These are phyloP conservation scores for Manduca sexta DNA, from an alignment of 1,140 invertebrate species.

Conservation along the genomic window DNA sequence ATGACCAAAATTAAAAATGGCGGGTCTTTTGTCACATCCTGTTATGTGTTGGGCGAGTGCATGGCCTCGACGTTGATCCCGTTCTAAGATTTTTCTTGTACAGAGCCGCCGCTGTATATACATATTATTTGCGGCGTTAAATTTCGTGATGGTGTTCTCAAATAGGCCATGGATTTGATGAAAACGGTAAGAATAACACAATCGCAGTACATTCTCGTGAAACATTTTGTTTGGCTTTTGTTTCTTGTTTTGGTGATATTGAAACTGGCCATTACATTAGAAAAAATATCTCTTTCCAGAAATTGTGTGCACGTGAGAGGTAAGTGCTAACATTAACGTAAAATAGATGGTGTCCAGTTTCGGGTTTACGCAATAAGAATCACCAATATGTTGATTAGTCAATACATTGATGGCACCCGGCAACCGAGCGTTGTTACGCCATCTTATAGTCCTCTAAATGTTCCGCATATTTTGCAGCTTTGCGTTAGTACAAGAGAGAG, in stretches of 20 bases:
- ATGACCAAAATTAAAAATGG: constrained; percentile 53
- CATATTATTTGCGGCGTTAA: constrained; percentile 59
- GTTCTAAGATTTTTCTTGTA: constrained; percentile 60
- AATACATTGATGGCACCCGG: constrained; percentile 66
- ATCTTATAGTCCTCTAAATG: constrained; percentile 71
- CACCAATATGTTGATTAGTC: constrained; percentile 64
- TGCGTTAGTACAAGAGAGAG: constrained; percentile 40
- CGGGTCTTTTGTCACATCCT: constrained; percentile 70
- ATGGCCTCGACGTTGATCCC: constrained; percentile 66
- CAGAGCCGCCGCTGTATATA: constrained; percentile 53
- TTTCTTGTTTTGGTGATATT: constrained; percentile 74
- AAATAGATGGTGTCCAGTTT: constrained; percentile 47
- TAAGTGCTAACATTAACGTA: constrained; percentile 65
- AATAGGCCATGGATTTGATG: constrained; percentile 73
- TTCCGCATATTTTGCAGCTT: constrained; percentile 66
- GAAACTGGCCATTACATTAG: constrained; percentile 74
- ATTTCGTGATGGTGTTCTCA: constrained; percentile 71
- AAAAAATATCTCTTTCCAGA: constrained; percentile 74
- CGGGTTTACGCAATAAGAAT: constrained; percentile 43
- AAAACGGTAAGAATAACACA: constrained; percentile 68
- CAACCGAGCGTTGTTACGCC: constrained; percentile 72
- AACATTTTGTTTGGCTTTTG: constrained; percentile 70
- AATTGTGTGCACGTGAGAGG: constrained; percentile 70
- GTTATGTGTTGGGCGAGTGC: constrained; percentile 68
- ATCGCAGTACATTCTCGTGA: constrained; percentile 40